Percentiles rank a stretch among this genome's conserved stretches.
Evolutionary conservation across 2,888 invertebrate species (phyloP).

Genomic region (Synanthedon tipuliformis): DNA sequence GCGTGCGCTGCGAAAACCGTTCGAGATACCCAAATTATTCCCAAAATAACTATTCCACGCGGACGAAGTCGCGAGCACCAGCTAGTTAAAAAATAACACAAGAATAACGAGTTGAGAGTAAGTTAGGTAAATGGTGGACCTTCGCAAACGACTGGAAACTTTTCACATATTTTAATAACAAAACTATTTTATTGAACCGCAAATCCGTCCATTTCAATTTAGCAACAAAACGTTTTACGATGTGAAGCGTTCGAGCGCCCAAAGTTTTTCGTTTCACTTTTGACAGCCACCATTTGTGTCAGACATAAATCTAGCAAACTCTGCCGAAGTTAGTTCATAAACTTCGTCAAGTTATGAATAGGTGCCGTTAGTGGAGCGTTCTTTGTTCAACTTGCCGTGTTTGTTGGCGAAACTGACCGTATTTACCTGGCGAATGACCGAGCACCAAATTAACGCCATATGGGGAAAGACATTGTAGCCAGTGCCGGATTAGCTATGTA

Average conservation of each 20-base stretch:
- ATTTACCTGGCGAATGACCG: no score
- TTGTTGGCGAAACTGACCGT: background rate
- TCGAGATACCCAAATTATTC: no score
- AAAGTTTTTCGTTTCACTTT: background rate
- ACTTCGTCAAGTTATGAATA: background rate
- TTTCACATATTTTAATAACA: background rate
- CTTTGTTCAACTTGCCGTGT: background rate
- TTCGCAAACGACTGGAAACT: no score
- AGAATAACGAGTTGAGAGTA: no score
- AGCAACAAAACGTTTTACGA: background rate
- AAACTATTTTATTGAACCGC: background rate
- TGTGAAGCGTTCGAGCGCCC: background rate
- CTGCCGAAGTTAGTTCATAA: background rate
- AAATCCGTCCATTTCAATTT: background rate
- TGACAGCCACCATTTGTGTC: background rate
- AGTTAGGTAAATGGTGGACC: no score
- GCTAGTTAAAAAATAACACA: no score
- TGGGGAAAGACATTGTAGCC: no score
- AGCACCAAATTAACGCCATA: no score
- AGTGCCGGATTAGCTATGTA: no score
- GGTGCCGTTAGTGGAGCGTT: background rate
- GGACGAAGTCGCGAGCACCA: no score
- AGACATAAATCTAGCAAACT: background rate
- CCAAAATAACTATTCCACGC: no score
- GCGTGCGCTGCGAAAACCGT: no score